Evolutionary conservation across 2,888 invertebrate genomes (phyloP).

Genomic region (Nephrotoma appendiculata): DNA sequence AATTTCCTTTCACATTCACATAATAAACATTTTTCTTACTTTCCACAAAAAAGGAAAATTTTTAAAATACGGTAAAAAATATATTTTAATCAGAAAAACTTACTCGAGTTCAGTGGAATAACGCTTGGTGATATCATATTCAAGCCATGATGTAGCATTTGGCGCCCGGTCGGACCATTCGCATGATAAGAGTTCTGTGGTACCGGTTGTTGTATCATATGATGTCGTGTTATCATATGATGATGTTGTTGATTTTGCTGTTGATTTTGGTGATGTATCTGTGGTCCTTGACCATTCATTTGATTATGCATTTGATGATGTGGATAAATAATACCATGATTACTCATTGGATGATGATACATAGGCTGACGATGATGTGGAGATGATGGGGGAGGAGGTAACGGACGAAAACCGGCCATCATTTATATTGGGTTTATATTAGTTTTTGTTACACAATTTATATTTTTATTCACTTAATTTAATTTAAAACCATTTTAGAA

Average conservation of each 20-base stretch:
- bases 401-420: conserved; percentile 19
- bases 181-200: conserved; percentile 15
- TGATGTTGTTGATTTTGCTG: conserved; percentile 12
- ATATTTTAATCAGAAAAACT: conserved; percentile 18
- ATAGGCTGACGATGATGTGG: conserved; percentile 13
- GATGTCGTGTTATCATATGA: conserved; percentile 14
- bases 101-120: conserved; percentile 33
- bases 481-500: background rate
- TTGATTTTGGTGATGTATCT: conserved; percentile 14
- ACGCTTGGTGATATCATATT: conserved; percentile 23
- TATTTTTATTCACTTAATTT: background rate
- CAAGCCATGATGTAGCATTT: conserved; percentile 16
- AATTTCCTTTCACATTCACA: background rate
- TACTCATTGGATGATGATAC: conserved; percentile 28
- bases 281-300: conserved; percentile 9
- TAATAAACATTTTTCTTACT: background rate
- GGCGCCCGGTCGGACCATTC: conserved; percentile 12
- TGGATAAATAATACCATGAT: conserved; percentile 32
- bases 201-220: conserved; percentile 13
- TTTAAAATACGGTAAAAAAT: background rate
- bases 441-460: background rate
- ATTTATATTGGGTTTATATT: background rate
- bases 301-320: conserved; percentile 27
- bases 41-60: background rate
- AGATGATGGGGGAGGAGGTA: conserved; percentile 18